phyloP scores from a whole-genome alignment of 1,140 invertebrate species.

The Panagrolaimus sp. region DNA sequence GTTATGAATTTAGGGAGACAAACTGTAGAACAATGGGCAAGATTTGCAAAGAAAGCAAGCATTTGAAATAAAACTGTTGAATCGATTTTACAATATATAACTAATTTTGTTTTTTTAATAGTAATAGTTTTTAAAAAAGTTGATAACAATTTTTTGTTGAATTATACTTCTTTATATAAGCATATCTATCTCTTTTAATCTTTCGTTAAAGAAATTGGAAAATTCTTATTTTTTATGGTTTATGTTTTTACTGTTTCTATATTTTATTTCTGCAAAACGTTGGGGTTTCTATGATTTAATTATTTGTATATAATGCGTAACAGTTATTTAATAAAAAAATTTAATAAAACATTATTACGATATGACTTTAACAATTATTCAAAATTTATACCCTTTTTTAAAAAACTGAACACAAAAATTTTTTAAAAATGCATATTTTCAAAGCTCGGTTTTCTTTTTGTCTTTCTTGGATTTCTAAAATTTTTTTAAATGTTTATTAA shows the following conservation, averaged over 20 bases:
- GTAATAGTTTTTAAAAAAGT: background rate
- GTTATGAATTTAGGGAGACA: constrained; percentile 43
- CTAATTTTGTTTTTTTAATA: background rate
- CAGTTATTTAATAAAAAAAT: too few relatives aligned
- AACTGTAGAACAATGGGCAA: constrained; percentile 49
- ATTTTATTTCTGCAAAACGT: background rate
- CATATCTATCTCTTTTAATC: constrained; percentile 7
- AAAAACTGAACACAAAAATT: background rate
- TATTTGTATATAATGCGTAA: background rate
- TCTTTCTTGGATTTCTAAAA: constrained; percentile 2
- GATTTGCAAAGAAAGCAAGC: constrained; percentile 49
- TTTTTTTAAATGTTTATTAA: too few relatives aligned
- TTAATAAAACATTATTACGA: too few relatives aligned
- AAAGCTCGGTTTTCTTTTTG: constrained; percentile 20
- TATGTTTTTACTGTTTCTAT: constrained; percentile 8
- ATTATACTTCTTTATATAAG: background rate
- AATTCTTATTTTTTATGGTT: constrained; percentile 18
- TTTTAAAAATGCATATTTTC: background rate
- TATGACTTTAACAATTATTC: too few relatives aligned
- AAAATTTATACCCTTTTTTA: too few relatives aligned
- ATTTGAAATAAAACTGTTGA: constrained; percentile 38
- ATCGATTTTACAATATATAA: background rate
- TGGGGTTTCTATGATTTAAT: background rate
- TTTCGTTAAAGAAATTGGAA: background rate
- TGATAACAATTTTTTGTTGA: background rate